Conservation (phyloP, 2,797 vertebrate species). For the Tragopan temminckii region DNA sequence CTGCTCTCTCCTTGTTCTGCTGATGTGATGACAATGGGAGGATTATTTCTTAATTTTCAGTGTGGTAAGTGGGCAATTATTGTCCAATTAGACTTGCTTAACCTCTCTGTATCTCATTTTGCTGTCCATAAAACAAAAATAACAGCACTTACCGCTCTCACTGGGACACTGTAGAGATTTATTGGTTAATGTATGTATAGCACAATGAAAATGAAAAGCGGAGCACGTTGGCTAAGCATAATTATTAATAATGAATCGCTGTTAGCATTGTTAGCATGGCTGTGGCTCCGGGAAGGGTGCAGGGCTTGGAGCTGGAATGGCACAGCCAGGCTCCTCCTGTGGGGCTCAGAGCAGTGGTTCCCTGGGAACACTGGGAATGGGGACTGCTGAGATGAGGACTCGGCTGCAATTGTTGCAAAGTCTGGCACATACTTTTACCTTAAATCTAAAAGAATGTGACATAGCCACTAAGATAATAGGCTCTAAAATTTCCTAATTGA, state of each 20-base stretch:
- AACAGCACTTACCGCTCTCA: constrained; percentile 50
- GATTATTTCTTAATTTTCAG: constrained; percentile 73
- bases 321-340: no score
- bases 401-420: not conserved
- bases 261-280: not conserved
- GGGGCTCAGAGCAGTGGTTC: no score
- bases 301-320: not conserved
- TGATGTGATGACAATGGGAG: constrained; percentile 65
- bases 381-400: accelerated
- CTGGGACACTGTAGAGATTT: not conserved
- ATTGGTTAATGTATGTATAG: constrained; percentile 9
- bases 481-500: not conserved
- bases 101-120: constrained; percentile 67
- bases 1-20: constrained; percentile 38
- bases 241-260: not conserved
- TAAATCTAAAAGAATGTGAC: accelerated
- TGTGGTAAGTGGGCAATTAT: constrained; percentile 70
- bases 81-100: constrained; percentile 73
- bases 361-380: accelerated
- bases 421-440: accelerated
- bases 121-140: constrained; percentile 46
- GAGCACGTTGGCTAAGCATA: not conserved
- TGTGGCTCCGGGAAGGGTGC: not conserved
- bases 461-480: accelerated
- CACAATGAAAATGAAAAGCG: constrained; percentile 10